Conservation (phyloP, 2,113 vertebrate genomes). For the Corythornis cristatus region DNA sequence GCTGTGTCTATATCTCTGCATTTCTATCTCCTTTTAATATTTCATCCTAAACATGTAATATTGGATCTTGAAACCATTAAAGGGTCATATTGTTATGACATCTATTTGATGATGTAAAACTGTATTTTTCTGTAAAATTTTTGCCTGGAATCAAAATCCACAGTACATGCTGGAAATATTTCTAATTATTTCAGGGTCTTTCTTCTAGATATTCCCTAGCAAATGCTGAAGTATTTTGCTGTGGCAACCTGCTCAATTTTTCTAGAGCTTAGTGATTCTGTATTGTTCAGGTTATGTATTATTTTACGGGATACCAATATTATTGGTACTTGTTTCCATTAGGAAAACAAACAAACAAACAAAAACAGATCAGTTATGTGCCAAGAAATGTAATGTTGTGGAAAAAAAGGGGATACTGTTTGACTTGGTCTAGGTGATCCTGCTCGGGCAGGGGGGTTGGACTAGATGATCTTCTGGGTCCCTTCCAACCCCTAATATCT, state of each 20-base stretch:
- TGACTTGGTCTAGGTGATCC: too few relatives aligned
- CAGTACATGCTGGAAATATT: neutral
- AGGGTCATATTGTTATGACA: rapidly evolving
- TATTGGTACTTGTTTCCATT: neutral
- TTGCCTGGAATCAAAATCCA: neutral
- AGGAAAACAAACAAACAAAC: neutral
- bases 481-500: too few relatives aligned
- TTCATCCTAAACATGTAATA: neutral
- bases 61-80: neutral
- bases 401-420: neutral
- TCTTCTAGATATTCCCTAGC: neutral
- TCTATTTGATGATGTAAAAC: neutral
- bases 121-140: neutral
- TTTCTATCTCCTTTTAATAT: neutral
- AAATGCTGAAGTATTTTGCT: neutral
- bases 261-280: neutral
- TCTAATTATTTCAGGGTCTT: neutral
- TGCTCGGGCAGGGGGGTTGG: too few relatives aligned
- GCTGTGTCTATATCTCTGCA: neutral
- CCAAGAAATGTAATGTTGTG: neutral
- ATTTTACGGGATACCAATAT: neutral
- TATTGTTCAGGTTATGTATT: neutral
- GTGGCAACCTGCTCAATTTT: neutral
- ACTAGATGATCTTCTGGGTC: too few relatives aligned
- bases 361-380: neutral